A percentile compares a stretch with the other conserved stretches of the same genome.
Evolutionary conservation across 2,113 vertebrate species (phyloP).

Genomic region (Petaurus breviceps): DNA sequence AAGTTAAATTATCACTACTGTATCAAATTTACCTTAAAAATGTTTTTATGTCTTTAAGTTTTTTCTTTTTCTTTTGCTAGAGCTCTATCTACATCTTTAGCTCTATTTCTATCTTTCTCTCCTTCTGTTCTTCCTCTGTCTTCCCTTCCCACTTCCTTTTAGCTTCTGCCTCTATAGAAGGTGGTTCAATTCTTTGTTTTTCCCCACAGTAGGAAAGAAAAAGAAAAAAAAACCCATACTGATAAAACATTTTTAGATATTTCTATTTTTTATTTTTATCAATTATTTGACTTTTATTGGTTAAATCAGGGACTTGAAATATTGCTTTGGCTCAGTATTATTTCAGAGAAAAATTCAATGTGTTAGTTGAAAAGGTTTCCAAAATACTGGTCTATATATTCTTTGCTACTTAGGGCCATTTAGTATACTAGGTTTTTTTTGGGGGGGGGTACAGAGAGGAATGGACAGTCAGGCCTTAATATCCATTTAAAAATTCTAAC

Average conservation of each 20-base stretch:
- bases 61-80: conserved; percentile 59
- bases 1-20: conserved; percentile 74
- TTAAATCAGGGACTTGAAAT: conserved; percentile 44
- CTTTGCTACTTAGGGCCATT: neutral
- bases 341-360: conserved; percentile 63
- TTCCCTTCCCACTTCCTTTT: neutral
- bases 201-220: conserved; percentile 43
- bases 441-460: neutral
- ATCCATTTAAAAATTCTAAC: conserved; percentile 32
- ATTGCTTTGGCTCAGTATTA: neutral
- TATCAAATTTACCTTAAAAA: conserved; percentile 69
- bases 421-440: conserved; percentile 4
- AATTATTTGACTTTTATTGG: conserved; percentile 28
- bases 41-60: conserved; percentile 67
- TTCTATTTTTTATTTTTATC: neutral
- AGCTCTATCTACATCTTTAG: conserved; percentile 67
- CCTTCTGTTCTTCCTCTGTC: neutral
- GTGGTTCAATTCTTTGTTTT: conserved; percentile 39
- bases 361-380: conserved; percentile 59
- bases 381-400: conserved; percentile 24
- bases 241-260: neutral
- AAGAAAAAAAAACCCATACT: neutral
- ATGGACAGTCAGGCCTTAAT: neutral
- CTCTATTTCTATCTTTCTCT: conserved; percentile 64
- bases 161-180: neutral